Percentiles rank a stretch among this genome's conserved stretches.
Evolutionary conservation across 2,888 invertebrate species (phyloP).

Genomic region (Cosmopolites sordidus): DNA sequence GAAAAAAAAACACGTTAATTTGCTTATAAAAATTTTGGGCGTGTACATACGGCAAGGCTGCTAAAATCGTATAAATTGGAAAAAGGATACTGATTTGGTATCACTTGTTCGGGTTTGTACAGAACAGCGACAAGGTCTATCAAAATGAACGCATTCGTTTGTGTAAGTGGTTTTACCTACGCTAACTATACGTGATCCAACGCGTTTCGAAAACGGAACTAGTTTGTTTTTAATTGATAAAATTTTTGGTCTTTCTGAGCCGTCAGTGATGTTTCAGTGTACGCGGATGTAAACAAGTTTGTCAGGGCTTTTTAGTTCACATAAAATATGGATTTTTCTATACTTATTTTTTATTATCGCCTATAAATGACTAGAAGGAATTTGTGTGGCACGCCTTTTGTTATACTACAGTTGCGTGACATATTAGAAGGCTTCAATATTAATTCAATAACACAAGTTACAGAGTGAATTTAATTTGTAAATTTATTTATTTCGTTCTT

Average conservation of each 20-base stretch:
- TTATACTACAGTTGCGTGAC: too few relatives aligned
- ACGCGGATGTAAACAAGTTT: too few relatives aligned
- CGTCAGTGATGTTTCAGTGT: too few relatives aligned
- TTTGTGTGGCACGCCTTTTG: too few relatives aligned
- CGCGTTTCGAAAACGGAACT: neutral
- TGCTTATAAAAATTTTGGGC: slow-evolving; percentile 25
- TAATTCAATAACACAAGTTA: too few relatives aligned
- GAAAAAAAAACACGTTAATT: slow-evolving; percentile 4
- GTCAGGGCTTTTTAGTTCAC: too few relatives aligned
- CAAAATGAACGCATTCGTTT: slow-evolving; percentile 29
- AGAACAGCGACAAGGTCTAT: slow-evolving; percentile 29
- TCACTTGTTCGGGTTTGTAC: slow-evolving; percentile 37
- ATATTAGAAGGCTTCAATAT: too few relatives aligned
- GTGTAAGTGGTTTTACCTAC: slow-evolving; percentile 25
- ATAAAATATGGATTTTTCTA: too few relatives aligned
- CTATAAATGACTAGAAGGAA: too few relatives aligned
- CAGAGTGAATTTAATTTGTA: too few relatives aligned
- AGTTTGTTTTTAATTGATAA: neutral
- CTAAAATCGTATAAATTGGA: slow-evolving; percentile 32
- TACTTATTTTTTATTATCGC: too few relatives aligned
- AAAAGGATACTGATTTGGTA: slow-evolving; percentile 30
- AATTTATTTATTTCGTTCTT: too few relatives aligned
- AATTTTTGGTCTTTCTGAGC: neutral
- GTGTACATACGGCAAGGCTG: slow-evolving; percentile 33
- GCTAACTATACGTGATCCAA: neutral